Evolutionary conservation across 1,140 invertebrate species (phyloP).

Genomic region (Solenopsis fugax): DNA sequence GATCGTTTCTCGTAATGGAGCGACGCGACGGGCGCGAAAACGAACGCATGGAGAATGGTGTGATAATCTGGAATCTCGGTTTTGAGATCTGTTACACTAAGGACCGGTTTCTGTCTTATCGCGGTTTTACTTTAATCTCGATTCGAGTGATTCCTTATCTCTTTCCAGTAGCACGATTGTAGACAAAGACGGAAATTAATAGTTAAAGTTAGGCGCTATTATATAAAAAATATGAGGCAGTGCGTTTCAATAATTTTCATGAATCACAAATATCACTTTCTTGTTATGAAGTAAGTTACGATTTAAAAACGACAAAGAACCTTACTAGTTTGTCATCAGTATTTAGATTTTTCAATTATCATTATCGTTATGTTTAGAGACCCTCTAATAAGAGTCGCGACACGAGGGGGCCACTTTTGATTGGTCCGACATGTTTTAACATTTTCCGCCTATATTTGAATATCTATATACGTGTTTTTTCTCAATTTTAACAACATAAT

Average conservation of each 20-base stretch:
- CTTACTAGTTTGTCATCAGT: neutral
- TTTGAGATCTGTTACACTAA: slow-evolving; percentile 12
- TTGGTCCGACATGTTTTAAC: too few relatives aligned
- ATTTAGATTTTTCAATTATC: neutral
- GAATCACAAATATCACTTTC: neutral
- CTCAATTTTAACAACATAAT: too few relatives aligned
- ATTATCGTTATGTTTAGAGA: neutral
- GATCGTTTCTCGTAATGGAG: slow-evolving; percentile 67
- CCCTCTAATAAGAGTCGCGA: too few relatives aligned
- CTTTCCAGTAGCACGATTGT: neutral
- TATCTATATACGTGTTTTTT: too few relatives aligned
- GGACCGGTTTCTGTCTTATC: neutral
- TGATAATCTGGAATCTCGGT: slow-evolving; percentile 41
- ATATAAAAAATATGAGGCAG: neutral
- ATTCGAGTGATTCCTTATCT: neutral
- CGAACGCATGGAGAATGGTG: neutral
- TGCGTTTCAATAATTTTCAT: neutral
- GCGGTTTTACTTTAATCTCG: slow-evolving; percentile 4
- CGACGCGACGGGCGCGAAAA: slow-evolving; percentile 53
- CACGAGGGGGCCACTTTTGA: too few relatives aligned
- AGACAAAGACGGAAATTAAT: neutral
- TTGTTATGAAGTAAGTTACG: neutral
- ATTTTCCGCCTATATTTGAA: too few relatives aligned
- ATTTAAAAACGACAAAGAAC: neutral
- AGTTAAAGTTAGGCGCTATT: neutral